phyloP scores from a whole-genome alignment of 2,797 vertebrate genomes.

The Crocidura indochinensis region DNA sequence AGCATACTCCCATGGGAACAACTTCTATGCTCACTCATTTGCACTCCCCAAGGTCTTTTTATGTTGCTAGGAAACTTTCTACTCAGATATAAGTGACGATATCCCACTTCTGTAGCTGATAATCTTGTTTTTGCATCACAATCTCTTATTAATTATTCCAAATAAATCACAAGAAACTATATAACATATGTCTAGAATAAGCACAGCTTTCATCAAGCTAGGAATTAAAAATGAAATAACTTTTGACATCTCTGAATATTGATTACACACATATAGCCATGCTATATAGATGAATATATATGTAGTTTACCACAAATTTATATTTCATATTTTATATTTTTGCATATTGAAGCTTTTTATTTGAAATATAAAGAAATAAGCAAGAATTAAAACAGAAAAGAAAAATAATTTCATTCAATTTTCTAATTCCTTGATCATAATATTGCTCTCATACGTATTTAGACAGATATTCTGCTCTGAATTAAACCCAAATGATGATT shows the following conservation, averaged over 20 bases:
- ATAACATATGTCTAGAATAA: background rate
- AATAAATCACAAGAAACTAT: background rate
- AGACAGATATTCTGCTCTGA: background rate
- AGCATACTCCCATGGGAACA: no score
- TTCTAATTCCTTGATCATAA: conserved; percentile 30
- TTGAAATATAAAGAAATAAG: background rate
- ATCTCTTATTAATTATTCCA: conserved; percentile 13
- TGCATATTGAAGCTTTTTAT: background rate
- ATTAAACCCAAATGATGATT: background rate
- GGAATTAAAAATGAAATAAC: background rate
- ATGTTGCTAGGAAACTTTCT: no score
- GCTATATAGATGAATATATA: background rate
- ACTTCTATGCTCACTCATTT: no score
- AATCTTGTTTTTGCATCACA: background rate
- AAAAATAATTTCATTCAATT: background rate
- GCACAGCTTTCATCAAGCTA: background rate
- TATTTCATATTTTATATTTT: background rate
- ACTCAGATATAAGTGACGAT: no score
- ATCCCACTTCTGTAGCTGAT: no score
- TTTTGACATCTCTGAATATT: background rate
- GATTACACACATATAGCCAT: background rate
- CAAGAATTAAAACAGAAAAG: background rate
- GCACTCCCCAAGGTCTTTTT: no score
- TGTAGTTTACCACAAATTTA: background rate
- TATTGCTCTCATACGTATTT: background rate